phyloP scores from a whole-genome alignment of 2,797 vertebrate species.

The Helostoma temminkii region DNA sequence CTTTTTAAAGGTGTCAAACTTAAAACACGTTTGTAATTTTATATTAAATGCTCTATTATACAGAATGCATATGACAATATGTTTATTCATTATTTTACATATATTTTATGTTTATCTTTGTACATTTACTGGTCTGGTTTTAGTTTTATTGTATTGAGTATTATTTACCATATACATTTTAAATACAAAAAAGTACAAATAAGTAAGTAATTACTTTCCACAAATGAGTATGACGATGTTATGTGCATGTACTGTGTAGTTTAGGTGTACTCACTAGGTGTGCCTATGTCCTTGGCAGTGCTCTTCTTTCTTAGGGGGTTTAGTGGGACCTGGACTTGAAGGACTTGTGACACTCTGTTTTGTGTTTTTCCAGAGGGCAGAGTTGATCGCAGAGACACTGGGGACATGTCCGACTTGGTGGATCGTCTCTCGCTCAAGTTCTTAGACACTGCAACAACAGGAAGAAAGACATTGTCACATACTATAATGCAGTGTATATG shows the following conservation, averaged over 20 bases:
- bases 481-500: no score
- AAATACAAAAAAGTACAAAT: neutral
- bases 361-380: slow-evolving; percentile 87
- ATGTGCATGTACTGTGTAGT: neutral
- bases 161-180: neutral
- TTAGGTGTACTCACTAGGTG: slow-evolving; percentile 83
- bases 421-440: slow-evolving; percentile 91
- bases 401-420: slow-evolving; percentile 93
- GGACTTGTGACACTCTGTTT: slow-evolving; percentile 93
- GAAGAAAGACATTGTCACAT: no score
- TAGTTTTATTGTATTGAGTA: no score
- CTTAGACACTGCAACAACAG: slow-evolving; percentile 88
- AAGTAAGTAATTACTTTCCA: neutral
- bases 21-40: no score
- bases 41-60: no score
- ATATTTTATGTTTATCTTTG: no score
- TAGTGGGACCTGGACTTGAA: slow-evolving; percentile 93
- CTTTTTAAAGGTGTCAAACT: no score
- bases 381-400: slow-evolving; percentile 89
- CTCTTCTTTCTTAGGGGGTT: slow-evolving; percentile 93
- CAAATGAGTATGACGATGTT: neutral
- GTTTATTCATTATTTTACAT: no score
- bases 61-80: no score
- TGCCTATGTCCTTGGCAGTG: slow-evolving; percentile 86
- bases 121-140: no score